Base-by-base conservation (phyloP, 2,888 invertebrate species). In the Lymantria dispar region DNA sequence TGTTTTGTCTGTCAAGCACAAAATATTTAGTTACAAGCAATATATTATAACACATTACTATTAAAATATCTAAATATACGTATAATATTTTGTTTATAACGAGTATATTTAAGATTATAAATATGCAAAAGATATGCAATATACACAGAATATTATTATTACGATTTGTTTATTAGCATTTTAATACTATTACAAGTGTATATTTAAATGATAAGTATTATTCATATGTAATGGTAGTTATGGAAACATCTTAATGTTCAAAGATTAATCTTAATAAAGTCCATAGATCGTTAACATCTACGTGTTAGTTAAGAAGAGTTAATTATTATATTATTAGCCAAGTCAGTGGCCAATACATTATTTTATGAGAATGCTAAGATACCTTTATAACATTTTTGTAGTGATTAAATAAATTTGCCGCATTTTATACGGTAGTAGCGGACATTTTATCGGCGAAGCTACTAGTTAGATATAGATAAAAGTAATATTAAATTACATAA, bases 61-160 rank as follows among this genome's bases (percentile, higher is more conserved):
- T 50, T 7, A 41, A 51, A 47, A 44, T 43, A 29, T 41, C 22
- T 30, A 39, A 53, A 5, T 38, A 55, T 50, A 61, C 14, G 8
- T 7, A 49, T 47, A 47, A 53, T 51, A 56, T 52, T 53, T 52
- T 44, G 40, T 48, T 45, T 38, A 48, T 47, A 62, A 45, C 37
- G 43, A 50, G 52, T 22, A 36, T 43, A 50, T 31, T 53, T 59
- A 50, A 33, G 47, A 29, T 42, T 47, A 38, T 52, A 56, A 56
- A 54, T 68, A 64, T 70, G 62, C 45, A 51, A 12, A 38, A 38
- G 7, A n/a, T 38, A 58, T 66, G 50, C 55, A 62, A 62, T 59
- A 61, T 60, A 48, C 50, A 56, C 65, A 44, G 51, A 54, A 54
- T 50, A 56, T 54, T 60, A 37, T 47, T 49, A 47, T 50, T 48